These are phyloP conservation scores for Crotalus viridis DNA, from an alignment of 2,113 vertebrate genomes.

Conservation along the genomic window DNA sequence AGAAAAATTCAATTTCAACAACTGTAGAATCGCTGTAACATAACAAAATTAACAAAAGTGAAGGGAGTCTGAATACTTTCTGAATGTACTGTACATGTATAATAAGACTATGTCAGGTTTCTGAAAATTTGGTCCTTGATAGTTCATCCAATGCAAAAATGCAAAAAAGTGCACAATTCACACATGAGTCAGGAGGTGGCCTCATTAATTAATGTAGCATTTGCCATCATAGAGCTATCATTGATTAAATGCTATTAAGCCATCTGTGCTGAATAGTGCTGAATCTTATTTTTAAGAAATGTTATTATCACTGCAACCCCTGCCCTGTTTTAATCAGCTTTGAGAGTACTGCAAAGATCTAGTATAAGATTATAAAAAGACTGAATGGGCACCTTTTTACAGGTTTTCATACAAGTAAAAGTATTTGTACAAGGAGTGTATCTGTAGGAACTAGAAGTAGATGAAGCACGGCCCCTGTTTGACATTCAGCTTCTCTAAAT, in stretches of 20 bases:
- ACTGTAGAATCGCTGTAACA: not conserved
- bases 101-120: not conserved
- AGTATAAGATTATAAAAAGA: not conserved
- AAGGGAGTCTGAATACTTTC: not conserved
- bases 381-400: not conserved
- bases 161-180: not conserved
- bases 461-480: not conserved
- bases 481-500: not conserved
- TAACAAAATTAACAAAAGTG: not conserved
- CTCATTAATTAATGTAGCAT: not conserved
- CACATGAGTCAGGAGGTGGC: slow-evolving; percentile 45
- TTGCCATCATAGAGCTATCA: not conserved
- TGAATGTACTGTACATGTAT: not conserved
- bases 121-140: not conserved
- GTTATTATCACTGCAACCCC: slow-evolving; percentile 34
- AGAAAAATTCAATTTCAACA: not conserved
- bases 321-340: slow-evolving; percentile 8
- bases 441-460: not conserved
- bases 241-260: slow-evolving; percentile 24
- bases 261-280: not conserved
- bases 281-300: slow-evolving; percentile 44
- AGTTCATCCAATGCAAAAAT: not conserved
- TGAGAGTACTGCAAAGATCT: not conserved
- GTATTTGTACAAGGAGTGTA: not conserved
- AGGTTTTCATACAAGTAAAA: not conserved